Percentiles rank a stretch among this genome's conserved stretches.
Evolutionary conservation across 2,888 invertebrate species (phyloP).

Genomic region (Choristoneura rosaceana): DNA sequence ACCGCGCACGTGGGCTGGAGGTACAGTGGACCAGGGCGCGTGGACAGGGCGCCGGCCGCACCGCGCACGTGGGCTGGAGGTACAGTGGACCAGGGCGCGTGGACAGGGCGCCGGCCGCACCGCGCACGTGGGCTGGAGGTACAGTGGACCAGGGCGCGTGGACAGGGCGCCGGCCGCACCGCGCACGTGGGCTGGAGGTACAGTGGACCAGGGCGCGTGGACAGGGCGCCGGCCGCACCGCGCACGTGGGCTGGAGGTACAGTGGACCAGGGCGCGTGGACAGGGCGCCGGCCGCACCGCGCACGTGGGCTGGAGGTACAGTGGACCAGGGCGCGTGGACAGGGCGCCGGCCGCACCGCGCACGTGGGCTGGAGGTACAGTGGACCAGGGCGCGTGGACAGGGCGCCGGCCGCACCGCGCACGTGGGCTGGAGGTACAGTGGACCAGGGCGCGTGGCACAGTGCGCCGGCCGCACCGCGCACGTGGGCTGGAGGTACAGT

Average conservation of each 20-base stretch:
- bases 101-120: constrained; percentile 64
- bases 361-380: constrained; percentile 74
- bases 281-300: constrained; percentile 64
- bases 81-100: constrained; percentile 64
- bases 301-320: constrained; percentile 74
- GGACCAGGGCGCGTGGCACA: constrained; percentile 69
- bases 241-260: constrained; percentile 75
- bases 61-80: constrained; percentile 75
- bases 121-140: constrained; percentile 76
- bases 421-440: constrained; percentile 71
- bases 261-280: constrained; percentile 65
- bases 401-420: constrained; percentile 66
- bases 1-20: constrained; percentile 74
- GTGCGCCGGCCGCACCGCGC: constrained; percentile 66
- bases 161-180: constrained; percentile 64
- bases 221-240: constrained; percentile 63
- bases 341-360: constrained; percentile 64
- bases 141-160: constrained; percentile 63
- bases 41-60: constrained; percentile 66
- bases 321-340: constrained; percentile 65
- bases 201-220: constrained; percentile 64
- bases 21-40: constrained; percentile 63
- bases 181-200: constrained; percentile 75
- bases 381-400: constrained; percentile 67
- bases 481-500: constrained; percentile 71